Base-by-base conservation (phyloP, 2,888 invertebrate genomes). In the Lepidonotus clava region DNA sequence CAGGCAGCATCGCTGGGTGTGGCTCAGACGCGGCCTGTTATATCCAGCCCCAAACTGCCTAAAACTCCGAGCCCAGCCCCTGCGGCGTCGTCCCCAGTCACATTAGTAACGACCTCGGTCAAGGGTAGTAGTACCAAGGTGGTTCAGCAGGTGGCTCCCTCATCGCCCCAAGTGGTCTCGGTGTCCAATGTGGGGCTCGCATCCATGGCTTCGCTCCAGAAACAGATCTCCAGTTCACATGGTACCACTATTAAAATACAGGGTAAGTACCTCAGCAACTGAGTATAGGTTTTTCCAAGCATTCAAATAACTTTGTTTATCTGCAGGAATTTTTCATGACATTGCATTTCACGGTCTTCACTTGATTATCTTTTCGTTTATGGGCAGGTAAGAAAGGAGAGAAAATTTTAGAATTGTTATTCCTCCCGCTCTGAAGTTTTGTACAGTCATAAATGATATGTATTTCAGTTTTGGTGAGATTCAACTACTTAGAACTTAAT, bases 211-310 rank as follows among this genome's bases (percentile, higher is more conserved):
- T n/a, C 84, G 5, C 66, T 66, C 5, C 84, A 84, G 46, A 84
- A 84, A 32, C 84, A 84, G 41, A 32, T 51, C 28, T 34, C 77
- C 28, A 86, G 24, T 34, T 46, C 71, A 24, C 53, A 56, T 32
- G 36, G 32, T 32, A 86, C 86, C 24, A 86, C 86, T 32, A 86
- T 86, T 36, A 86, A 86, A 80, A 86, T 86, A 77, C 86, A 86
- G 46, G 86, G 86, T 86, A 56, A 11, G 80, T 32, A 46, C 14
- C n/a, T n/a, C 28, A 67, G 11, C 28, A 24, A 11, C 14, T 24
- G 14, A 24, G 67, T n/a, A n/a, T n/a, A n/a, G n/a, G n/a, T n/a
- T n/a, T n/a, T n/a, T n/a, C n/a, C n/a, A n/a, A n/a, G n/a, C n/a
- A n/a, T n/a, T n/a, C n/a, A n/a, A n/a, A n/a, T n/a, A n/a, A n/a